Base-by-base conservation (phyloP, 2,888 invertebrate species). In the Hecatera dysodea region DNA sequence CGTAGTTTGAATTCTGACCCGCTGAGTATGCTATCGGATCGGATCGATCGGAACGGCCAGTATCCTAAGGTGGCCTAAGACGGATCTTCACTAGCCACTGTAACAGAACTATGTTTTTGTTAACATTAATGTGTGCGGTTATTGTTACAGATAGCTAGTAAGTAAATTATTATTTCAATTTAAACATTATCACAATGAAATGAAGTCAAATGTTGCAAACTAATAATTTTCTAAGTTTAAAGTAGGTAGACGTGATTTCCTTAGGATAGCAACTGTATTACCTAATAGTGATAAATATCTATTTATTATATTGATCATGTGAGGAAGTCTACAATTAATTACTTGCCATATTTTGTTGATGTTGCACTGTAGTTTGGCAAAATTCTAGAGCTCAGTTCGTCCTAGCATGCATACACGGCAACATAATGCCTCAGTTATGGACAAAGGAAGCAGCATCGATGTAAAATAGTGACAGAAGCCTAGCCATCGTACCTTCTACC, bases 281-380 rank as follows among this genome's bases (percentile, higher is more conserved):
- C 11, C 24, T 42, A 36, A 36, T 44, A 36, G 9, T 56, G n/a
- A 8, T 60, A 27, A 22, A 42, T 44, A 53, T 17, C 33, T 15
- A 63, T 17, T 42, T 15, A 63, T 50, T 22, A 19, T 22, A 64
- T 44, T 52, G 8, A 4, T n/a, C 50, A 48, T 48, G 11, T 48
- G 39, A 48, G 46, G 48, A 62, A 73, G n/a, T 33, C 12, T n/a
- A n/a, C 27, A 63, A 33, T 33, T 19, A 17, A 64, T 74, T 74
- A 6, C 5, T 52, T 39, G 15, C 22, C 22, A 46, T 44, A 24
- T 73, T 39, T 69, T 50, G 24, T 50, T 69, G 8, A 17, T 42
- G n/a, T 61, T 29, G n/a, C 15, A 19, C 44, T 57, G 33, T 57
- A 48, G 17, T 39, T 24, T 73, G 62, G 29, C 29, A 4, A 6